Conservation (phyloP, 1,140 invertebrate genomes). For the Formica exsecta region DNA sequence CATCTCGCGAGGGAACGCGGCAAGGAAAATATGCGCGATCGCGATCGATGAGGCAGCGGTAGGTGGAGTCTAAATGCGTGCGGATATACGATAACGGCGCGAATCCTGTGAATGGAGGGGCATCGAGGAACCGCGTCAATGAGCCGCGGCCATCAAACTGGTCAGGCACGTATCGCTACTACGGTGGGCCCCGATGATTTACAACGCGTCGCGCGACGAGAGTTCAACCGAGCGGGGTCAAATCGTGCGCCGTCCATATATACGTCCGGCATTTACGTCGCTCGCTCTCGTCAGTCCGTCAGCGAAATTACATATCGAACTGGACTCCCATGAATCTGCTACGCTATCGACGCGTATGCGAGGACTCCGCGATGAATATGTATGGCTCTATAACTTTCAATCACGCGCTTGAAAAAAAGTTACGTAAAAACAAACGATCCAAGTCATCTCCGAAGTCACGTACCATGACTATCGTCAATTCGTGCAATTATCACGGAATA, state of each 20-base stretch:
- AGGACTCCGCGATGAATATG: background rate
- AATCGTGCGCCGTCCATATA: conserved; percentile 34
- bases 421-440: background rate
- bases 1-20: background rate
- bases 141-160: conserved; percentile 82
- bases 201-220: conserved; percentile 80
- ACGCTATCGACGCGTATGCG: background rate
- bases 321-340: conserved; percentile 3
- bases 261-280: conserved; percentile 53
- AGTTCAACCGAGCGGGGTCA: conserved; percentile 76
- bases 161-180: conserved; percentile 80
- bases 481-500: background rate
- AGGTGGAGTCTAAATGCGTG: conserved; percentile 55
- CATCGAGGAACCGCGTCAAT: conserved; percentile 81
- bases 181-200: conserved; percentile 80
- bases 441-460: background rate
- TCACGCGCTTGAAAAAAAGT: background rate
- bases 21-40: conserved; percentile 26
- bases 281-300: conserved; percentile 32
- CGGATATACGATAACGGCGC: conserved; percentile 60
- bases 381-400: background rate
- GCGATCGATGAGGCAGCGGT: background rate
- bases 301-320: conserved; percentile 66
- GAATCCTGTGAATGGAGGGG: conserved; percentile 80
- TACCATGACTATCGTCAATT: background rate